phyloP scores from a whole-genome alignment of 2,888 invertebrate species.

The Epirrhoe alternata region DNA sequence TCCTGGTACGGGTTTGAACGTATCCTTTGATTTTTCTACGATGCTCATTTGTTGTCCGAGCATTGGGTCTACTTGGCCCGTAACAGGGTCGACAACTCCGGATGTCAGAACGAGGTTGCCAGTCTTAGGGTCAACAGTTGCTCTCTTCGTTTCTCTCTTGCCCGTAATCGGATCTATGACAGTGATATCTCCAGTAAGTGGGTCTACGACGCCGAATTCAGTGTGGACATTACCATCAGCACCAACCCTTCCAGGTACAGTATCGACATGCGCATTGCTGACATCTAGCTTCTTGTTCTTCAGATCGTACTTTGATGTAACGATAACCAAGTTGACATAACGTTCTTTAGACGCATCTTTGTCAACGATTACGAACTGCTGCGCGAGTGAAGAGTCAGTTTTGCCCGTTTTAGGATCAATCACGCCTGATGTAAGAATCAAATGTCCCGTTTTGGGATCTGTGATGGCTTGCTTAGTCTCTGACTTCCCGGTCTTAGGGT shows the following conservation, averaged over 20 bases:
- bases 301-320: conserved; percentile 83
- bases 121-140: conserved; percentile 86
- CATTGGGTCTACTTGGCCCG: conserved; percentile 78
- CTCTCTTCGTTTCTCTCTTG: conserved; percentile 85
- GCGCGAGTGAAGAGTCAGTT: conserved; percentile 70
- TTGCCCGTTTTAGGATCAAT: conserved; percentile 87
- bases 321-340: conserved; percentile 71
- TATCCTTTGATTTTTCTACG: conserved; percentile 61
- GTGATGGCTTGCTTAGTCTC: conserved; percentile 84
- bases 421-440: conserved; percentile 71
- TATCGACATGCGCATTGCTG: conserved; percentile 71
- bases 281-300: conserved; percentile 75
- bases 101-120: conserved; percentile 82
- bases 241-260: conserved; percentile 62
- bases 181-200: conserved; percentile 81
- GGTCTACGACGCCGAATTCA: conserved; percentile 83
- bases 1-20: conserved; percentile 64
- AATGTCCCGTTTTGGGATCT: conserved; percentile 83
- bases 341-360: conserved; percentile 69
- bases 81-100: conserved; percentile 81
- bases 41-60: conserved; percentile 81
- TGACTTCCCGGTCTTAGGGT: conserved; percentile 83
- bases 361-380: conserved; percentile 78
- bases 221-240: conserved; percentile 81
- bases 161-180: conserved; percentile 85